These are phyloP conservation scores for Tineola bisselliella DNA, from an alignment of 2,888 invertebrate genomes.

Conservation along the genomic window DNA sequence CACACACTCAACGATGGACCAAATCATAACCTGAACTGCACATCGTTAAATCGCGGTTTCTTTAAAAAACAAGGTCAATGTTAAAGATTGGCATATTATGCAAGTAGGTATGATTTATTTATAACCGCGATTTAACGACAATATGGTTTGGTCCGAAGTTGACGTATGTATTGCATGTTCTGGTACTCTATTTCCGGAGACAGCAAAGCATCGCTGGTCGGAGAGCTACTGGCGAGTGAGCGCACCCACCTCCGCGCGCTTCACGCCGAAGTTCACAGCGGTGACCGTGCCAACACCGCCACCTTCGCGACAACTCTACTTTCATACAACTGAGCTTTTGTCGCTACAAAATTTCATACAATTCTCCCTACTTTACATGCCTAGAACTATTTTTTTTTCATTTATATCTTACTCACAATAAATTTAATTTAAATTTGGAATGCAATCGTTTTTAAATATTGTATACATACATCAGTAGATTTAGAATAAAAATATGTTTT, in stretches of 20 bases:
- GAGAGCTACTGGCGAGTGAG: conserved; percentile 58
- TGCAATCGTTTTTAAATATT: too few relatives aligned
- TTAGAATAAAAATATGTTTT: too few relatives aligned
- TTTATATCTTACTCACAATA: too few relatives aligned
- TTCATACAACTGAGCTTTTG: background rate
- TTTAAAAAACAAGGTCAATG: conserved; percentile 11
- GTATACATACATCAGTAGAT: too few relatives aligned
- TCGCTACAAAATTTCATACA: background rate
- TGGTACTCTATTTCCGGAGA: conserved; percentile 67
- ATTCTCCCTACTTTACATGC: background rate
- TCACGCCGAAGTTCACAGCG: conserved; percentile 44
- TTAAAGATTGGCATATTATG: conserved; percentile 1
- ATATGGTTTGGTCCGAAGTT: conserved; percentile 30
- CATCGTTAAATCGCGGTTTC: conserved; percentile 39
- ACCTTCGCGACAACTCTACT: conserved; percentile 8
- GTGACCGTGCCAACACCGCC: conserved; percentile 33
- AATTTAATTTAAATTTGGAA: too few relatives aligned
- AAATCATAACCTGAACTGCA: conserved; percentile 30
- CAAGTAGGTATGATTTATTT: conserved; percentile 26
- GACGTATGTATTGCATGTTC: conserved; percentile 45
- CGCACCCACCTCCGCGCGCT: conserved; percentile 27
- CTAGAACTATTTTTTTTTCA: too few relatives aligned
- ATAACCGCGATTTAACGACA: conserved; percentile 52
- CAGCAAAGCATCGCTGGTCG: conserved; percentile 70
- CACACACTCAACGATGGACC: conserved; percentile 24